These are phyloP conservation scores for Meliscaeva auricollis DNA, from an alignment of 2,888 invertebrate genomes.

Conservation along the genomic window DNA sequence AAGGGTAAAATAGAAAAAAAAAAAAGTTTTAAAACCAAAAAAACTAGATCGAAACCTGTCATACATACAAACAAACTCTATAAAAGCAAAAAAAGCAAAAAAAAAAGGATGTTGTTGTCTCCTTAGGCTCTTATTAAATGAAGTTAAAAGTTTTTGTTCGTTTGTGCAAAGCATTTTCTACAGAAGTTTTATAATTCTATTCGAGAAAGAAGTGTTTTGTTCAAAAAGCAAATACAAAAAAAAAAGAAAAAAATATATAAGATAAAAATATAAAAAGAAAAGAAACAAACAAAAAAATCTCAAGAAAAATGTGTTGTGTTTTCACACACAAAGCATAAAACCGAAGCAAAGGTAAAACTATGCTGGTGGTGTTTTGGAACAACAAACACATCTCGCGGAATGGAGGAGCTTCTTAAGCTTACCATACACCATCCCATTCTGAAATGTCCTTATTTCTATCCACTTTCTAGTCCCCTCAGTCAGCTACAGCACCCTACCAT, in stretches of 20 bases:
- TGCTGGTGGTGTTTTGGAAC: conserved; percentile 15
- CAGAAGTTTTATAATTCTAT: conserved; percentile 35
- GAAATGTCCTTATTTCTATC: conserved; percentile 20
- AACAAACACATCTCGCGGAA: conserved; percentile 24
- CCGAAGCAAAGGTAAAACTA: conserved; percentile 20
- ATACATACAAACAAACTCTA: conserved; percentile 6
- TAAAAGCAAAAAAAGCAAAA: conserved; percentile 3
- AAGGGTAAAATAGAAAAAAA: background rate
- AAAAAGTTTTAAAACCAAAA: conserved; percentile 21
- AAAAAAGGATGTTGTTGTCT: conserved; percentile 40
- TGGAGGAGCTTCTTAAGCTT: conserved; percentile 1
- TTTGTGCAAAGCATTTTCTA: conserved; percentile 30
- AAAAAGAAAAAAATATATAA: background rate
- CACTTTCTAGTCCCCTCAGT: background rate
- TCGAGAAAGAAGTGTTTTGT: conserved; percentile 44
- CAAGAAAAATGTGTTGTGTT: conserved; percentile 80
- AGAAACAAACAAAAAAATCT: conserved; percentile 65
- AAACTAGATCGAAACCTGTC: conserved; percentile 26
- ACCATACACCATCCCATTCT: background rate
- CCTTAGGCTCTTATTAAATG: conserved; percentile 44
- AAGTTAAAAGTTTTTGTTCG: conserved; percentile 45
- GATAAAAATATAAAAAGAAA: conserved; percentile 68
- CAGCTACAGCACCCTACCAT: background rate
- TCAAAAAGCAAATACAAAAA: too few relatives aligned
- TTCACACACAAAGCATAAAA: conserved; percentile 27